These are phyloP conservation scores for Mus minutoides DNA, from an alignment of 2,797 vertebrate genomes.

Conservation along the genomic window DNA sequence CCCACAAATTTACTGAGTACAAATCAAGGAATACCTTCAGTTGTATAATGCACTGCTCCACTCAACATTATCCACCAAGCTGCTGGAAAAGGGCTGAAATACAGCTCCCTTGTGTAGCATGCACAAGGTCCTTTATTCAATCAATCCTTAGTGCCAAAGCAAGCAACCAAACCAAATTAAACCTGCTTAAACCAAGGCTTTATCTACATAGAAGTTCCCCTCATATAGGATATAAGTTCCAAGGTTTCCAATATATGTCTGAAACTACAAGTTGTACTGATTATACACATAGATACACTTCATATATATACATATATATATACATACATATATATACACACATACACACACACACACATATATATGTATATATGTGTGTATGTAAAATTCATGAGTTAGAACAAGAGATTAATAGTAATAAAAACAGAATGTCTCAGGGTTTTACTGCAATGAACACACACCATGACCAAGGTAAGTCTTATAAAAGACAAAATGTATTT, in stretches of 20 bases:
- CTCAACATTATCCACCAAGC: neutral
- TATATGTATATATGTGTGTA: too few relatives aligned
- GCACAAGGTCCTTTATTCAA: neutral
- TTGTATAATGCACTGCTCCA: neutral
- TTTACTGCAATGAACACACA: neutral
- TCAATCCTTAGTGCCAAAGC: neutral
- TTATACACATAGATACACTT: neutral
- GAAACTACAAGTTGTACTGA: neutral
- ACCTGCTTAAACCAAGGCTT: conserved; percentile 36
- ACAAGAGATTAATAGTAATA: neutral
- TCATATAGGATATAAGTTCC: neutral
- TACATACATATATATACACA: too few relatives aligned
- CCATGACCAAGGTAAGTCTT: neutral
- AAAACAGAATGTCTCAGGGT: neutral
- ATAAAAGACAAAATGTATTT: neutral
- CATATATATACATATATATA: neutral
- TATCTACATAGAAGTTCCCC: neutral
- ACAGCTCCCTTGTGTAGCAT: neutral
- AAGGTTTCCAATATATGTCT: neutral
- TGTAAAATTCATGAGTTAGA: conserved; percentile 11
- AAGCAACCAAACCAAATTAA: neutral
- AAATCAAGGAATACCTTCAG: conserved; percentile 29
- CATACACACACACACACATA: too few relatives aligned
- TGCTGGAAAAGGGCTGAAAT: neutral
- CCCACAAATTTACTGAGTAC: conserved; percentile 1